These are phyloP conservation scores for Neoseiulus cucumeris DNA, from an alignment of 1,140 invertebrate genomes.

Conservation along the genomic window DNA sequence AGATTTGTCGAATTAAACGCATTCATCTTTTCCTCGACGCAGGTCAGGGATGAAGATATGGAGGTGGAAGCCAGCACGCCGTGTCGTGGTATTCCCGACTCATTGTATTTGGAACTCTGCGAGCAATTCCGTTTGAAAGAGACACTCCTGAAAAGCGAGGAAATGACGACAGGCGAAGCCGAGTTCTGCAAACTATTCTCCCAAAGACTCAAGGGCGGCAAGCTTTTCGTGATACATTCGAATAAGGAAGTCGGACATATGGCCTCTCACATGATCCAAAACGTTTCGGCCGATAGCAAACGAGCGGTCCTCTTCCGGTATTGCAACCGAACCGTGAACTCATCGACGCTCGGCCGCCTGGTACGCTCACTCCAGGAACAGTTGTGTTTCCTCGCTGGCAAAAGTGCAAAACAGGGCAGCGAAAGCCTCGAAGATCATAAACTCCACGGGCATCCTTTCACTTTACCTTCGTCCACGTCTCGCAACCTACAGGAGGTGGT, in stretches of 20 bases:
- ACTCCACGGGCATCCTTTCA: not conserved
- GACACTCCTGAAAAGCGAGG: not conserved
- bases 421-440: not conserved
- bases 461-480: not conserved
- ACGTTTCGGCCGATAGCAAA: not conserved
- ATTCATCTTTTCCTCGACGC: not conserved
- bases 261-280: not conserved
- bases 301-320: not conserved
- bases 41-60: constrained; percentile 2
- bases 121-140: not conserved
- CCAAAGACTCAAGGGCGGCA: not conserved
- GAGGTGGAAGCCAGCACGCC: not conserved
- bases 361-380: constrained; percentile 6
- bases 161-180: not conserved
- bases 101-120: not conserved
- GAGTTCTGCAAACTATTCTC: constrained; percentile 10
- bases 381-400: not conserved
- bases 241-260: constrained; percentile 3
- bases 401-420: not conserved
- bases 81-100: not conserved
- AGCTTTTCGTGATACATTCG: not conserved
- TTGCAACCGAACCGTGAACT: constrained; percentile 3
- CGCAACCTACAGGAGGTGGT: not conserved
- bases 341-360: not conserved
- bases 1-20: not conserved